Evolutionary conservation across 2,113 vertebrate species (phyloP).

Genomic region (Onychostruthus taczanowskii): DNA sequence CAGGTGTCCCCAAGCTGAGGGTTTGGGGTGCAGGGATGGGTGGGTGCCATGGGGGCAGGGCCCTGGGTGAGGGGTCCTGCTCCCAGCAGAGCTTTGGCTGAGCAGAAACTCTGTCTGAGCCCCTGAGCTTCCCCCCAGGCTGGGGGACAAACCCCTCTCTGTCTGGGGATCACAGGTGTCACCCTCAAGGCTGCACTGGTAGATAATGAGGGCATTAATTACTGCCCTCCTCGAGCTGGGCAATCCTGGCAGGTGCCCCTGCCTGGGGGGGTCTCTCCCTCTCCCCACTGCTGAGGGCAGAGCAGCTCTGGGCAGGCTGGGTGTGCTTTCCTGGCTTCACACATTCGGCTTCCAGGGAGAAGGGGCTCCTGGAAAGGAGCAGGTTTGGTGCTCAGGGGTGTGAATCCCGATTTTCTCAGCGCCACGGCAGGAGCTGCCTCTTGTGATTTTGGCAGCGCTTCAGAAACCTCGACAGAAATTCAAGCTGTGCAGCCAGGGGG

Average conservation of each 20-base stretch:
- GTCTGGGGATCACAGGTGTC: rapidly evolving
- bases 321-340: rapidly evolving
- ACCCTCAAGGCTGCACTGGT: neutral
- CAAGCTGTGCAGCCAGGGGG: neutral
- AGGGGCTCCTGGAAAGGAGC: neutral
- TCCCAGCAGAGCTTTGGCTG: neutral
- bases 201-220: neutral
- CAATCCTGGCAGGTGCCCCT: neutral
- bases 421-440: neutral
- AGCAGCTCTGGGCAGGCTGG: neutral
- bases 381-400: neutral
- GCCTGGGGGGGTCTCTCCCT: neutral
- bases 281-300: rapidly evolving
- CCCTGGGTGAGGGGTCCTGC: rapidly evolving
- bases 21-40: neutral
- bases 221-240: neutral
- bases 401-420: neutral
- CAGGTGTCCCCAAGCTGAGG: neutral
- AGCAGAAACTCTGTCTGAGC: neutral
- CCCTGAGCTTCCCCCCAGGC: neutral
- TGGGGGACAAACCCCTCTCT: neutral
- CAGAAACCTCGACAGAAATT: neutral
- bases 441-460: neutral
- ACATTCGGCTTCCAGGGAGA: rapidly evolving
- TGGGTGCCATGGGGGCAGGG: neutral